These are phyloP conservation scores for Tachysurus fulvidraco DNA, from an alignment of 2,113 vertebrate species.

Conservation along the genomic window DNA sequence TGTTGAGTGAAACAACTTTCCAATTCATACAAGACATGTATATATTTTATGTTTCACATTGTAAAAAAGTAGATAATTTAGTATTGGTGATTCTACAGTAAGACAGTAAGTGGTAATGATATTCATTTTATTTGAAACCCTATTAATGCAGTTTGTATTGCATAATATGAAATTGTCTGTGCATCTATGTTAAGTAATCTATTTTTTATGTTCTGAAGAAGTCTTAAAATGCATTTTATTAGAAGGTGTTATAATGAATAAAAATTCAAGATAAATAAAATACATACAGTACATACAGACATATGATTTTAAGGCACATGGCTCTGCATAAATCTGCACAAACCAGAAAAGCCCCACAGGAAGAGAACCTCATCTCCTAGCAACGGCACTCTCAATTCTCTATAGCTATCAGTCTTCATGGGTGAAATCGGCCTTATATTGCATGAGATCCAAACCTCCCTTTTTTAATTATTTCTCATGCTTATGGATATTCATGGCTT, in stretches of 20 bases:
- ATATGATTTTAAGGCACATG: conserved; percentile 6
- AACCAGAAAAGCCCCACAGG: conserved; percentile 26
- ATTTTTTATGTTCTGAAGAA: neutral
- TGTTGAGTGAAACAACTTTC: neutral
- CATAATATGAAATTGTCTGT: neutral
- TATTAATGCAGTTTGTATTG: too few species aligned
- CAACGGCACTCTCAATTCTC: conserved; percentile 35
- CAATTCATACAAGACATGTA: neutral
- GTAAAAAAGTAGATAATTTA: neutral
- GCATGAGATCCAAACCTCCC: conserved; percentile 8
- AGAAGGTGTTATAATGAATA: neutral
- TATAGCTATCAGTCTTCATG: neutral
- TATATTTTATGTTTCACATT: neutral
- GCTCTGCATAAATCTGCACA: conserved; percentile 29
- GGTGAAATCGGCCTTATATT: conserved; percentile 23
- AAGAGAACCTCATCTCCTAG: conserved; percentile 30
- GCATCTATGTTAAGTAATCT: neutral
- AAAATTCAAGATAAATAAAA: neutral
- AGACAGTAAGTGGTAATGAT: neutral
- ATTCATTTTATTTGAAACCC: neutral
- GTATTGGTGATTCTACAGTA: neutral
- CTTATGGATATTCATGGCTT: conserved; percentile 26
- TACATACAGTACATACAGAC: neutral
- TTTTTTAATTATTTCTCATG: conserved; percentile 10
- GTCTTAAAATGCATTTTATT: neutral